Evolutionary conservation across 2,113 vertebrate species (phyloP).

Genomic region (Tupaia chinensis): DNA sequence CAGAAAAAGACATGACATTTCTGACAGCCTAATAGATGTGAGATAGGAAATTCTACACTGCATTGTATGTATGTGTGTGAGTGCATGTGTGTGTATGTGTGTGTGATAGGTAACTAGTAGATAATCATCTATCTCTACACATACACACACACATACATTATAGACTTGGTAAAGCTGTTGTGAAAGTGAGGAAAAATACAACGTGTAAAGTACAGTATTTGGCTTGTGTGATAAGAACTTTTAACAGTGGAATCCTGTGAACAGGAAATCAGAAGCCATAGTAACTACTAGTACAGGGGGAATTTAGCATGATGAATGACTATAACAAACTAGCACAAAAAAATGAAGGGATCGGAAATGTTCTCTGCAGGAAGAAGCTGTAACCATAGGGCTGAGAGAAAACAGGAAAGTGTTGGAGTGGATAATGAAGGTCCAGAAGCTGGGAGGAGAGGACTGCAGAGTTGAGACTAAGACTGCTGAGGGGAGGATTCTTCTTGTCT

Average conservation of each 20-base stretch:
- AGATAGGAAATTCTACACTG: no score
- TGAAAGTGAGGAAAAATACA: background rate
- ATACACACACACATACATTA: background rate
- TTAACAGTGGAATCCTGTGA: background rate
- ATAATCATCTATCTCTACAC: no score
- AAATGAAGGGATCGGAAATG: background rate
- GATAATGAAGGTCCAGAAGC: background rate
- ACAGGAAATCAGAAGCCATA: background rate
- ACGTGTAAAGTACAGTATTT: background rate
- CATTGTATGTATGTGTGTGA: no score
- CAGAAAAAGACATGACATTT: no score
- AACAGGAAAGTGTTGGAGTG: background rate
- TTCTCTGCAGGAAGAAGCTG: background rate
- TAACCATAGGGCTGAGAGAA: background rate
- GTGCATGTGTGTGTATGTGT: no score
- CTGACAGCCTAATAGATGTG: no score
- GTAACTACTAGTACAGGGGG: background rate
- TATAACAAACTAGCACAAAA: background rate
- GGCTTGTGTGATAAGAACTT: background rate
- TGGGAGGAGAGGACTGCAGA: background rate
- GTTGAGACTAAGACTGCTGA: background rate
- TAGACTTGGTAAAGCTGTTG: background rate
- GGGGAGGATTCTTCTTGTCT: background rate
- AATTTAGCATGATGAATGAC: background rate
- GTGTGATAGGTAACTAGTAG: no score